Evolutionary conservation across 2,888 invertebrate genomes (phyloP).

Genomic region (Galerucella calmariensis): DNA sequence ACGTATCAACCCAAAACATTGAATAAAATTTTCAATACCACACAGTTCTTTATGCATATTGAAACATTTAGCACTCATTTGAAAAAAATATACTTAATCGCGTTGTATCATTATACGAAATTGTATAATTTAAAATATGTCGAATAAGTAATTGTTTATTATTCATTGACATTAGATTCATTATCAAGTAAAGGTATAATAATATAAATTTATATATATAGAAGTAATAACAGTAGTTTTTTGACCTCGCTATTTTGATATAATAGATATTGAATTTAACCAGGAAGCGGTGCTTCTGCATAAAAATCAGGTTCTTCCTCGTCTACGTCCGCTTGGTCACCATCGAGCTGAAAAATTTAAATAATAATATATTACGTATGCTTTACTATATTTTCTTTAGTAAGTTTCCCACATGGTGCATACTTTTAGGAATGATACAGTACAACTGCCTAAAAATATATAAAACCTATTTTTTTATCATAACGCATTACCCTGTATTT

Average conservation of each 20-base stretch:
- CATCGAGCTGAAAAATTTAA: conserved; percentile 77
- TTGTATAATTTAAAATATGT: neutral
- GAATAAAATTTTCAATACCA: neutral
- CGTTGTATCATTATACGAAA: neutral
- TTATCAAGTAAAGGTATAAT: conserved; percentile 18
- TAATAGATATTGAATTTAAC: conserved; percentile 65
- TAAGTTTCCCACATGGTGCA: no score
- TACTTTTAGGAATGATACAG: no score
- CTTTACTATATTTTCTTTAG: no score
- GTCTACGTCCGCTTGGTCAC: conserved; percentile 82
- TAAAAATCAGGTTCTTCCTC: conserved; percentile 95
- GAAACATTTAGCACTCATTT: neutral
- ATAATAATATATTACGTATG: neutral
- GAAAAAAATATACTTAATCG: neutral
- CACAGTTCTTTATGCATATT: no score
- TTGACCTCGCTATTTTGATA: conserved; percentile 24
- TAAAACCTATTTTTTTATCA: no score
- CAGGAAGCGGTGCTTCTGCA: conserved; percentile 87
- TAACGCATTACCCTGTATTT: no score
- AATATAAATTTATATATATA: conserved; percentile 10
- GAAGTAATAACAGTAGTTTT: conserved; percentile 17
- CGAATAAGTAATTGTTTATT: conserved; percentile 1
- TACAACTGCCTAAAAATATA: no score
- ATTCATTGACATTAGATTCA: conserved; percentile 17
- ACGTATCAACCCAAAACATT: neutral